Conservation (phyloP, 2,113 vertebrate species). For the Meriones unguiculatus region DNA sequence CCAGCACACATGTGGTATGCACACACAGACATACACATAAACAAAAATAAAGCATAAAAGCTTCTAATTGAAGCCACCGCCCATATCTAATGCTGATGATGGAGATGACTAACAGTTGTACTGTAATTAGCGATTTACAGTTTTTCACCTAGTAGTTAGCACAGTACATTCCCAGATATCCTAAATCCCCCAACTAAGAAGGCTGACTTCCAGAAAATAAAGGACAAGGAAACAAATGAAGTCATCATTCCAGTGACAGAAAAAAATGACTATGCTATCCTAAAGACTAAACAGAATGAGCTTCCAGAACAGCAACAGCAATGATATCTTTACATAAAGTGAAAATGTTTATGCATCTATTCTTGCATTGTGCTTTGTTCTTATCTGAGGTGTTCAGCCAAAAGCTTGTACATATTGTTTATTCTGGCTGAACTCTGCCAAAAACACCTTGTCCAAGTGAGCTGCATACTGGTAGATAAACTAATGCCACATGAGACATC, state of each 20-base stretch:
- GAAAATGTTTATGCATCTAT: conserved; percentile 40
- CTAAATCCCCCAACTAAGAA: conserved; percentile 28
- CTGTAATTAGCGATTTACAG: conserved; percentile 1
- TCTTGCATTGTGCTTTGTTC: conserved; percentile 63
- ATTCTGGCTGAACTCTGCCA: conserved; percentile 46
- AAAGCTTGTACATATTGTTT: conserved; percentile 64
- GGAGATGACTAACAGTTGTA: background rate
- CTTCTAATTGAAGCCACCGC: background rate
- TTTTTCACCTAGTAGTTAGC: conserved; percentile 44
- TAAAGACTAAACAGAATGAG: conserved; percentile 48
- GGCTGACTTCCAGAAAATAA: background rate
- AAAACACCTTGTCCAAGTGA: conserved; percentile 51
- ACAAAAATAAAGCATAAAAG: background rate
- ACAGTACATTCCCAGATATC: conserved; percentile 2
- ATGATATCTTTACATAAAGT: conserved; percentile 49
- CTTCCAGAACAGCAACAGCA: background rate
- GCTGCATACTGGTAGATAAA: conserved; percentile 29
- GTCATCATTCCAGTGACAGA: conserved; percentile 64
- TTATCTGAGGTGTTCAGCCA: conserved; percentile 58
- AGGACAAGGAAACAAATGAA: conserved; percentile 63
- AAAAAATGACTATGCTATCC: conserved; percentile 51
- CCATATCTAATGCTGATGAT: background rate
- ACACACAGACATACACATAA: background rate
- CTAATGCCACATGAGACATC: conserved; percentile 51
- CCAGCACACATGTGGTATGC: background rate